Evolutionary conservation across 2,113 vertebrate species (phyloP).

Genomic region (Parus major): DNA sequence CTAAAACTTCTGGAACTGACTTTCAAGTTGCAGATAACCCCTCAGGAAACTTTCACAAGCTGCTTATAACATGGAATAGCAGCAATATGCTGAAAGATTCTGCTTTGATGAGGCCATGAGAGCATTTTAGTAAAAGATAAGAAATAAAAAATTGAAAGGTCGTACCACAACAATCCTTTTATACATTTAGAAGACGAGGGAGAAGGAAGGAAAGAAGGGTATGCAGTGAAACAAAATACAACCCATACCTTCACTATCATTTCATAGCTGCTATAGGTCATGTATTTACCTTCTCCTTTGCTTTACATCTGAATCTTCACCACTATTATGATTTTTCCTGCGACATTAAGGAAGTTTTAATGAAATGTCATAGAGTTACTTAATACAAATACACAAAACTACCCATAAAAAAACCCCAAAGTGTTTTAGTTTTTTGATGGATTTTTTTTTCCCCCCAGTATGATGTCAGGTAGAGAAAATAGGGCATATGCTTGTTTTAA

Average conservation of each 20-base stretch:
- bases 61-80: neutral
- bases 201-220: neutral
- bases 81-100: neutral
- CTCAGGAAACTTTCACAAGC: neutral
- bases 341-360: conserved; percentile 27
- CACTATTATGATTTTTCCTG: conserved; percentile 80
- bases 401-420: neutral
- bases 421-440: neutral
- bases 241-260: neutral
- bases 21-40: neutral
- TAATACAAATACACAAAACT: neutral
- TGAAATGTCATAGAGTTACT: neutral
- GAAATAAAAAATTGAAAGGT: neutral
- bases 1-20: neutral
- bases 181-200: neutral
- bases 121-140: neutral
- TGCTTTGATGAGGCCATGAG: neutral
- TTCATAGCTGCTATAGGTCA: neutral
- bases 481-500: neutral
- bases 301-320: conserved; percentile 82
- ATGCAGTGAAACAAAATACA: neutral
- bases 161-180: neutral
- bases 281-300: conserved; percentile 81
- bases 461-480: neutral
- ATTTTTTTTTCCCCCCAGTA: neutral